Conservation (phyloP, 2,888 invertebrate species). For the Galeopsomyia nigrocyanea region DNA sequence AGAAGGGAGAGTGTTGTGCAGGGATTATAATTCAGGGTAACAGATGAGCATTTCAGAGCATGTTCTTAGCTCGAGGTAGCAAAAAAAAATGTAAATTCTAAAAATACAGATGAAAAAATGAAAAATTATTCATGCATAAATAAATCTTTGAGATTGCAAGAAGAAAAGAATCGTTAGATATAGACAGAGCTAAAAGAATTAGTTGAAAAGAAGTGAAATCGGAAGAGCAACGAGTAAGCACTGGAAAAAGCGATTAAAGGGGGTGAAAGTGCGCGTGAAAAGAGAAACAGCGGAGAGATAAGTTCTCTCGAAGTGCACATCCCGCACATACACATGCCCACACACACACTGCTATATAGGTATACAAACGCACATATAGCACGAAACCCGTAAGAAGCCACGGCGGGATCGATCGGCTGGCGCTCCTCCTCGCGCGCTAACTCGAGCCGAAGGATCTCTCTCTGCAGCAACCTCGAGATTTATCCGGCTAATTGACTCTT, state of each 20-base stretch:
- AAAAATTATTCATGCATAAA: too few species aligned
- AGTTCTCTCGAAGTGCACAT: constrained; percentile 1
- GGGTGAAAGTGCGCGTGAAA: constrained; percentile 23
- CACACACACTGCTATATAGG: not conserved
- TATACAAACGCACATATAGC: not conserved
- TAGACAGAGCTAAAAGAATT: too few species aligned
- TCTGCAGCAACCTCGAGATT: constrained; percentile 15
- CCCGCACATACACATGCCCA: not conserved
- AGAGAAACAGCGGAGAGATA: constrained; percentile 15
- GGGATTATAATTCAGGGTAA: too few species aligned
- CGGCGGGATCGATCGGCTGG: not conserved
- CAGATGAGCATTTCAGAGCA: too few species aligned
- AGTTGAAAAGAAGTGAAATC: not conserved
- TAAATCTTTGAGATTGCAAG: too few species aligned
- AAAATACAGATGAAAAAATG: not conserved
- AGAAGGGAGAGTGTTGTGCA: too few species aligned
- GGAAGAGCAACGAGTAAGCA: not conserved
- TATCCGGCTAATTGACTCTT: constrained; percentile 39
- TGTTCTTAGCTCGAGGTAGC: too few species aligned
- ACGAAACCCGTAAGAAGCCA: too few species aligned
- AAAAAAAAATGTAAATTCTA: not conserved
- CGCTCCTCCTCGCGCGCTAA: constrained; percentile 6
- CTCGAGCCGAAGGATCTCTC: constrained; percentile 19
- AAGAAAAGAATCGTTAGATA: too few species aligned
- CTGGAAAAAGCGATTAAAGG: constrained; percentile 13